Evolutionary conservation across 1,140 invertebrate genomes (phyloP), one percentile per base, ranked within the genome.

Genomic region (Medauroidea extradentata): DNA sequence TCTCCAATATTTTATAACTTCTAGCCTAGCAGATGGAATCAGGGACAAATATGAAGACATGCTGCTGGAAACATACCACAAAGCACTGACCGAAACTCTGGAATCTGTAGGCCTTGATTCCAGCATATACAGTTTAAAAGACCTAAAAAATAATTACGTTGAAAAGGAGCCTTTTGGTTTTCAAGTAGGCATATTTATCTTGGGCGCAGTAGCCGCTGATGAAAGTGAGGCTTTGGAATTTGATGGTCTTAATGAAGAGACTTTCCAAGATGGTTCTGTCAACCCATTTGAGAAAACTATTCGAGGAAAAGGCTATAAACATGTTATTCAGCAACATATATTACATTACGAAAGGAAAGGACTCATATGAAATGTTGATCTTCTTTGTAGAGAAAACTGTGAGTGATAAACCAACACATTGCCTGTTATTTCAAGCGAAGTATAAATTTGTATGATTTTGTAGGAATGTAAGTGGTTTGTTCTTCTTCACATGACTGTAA

Each of bases 1-100:
- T 64, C 53, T 86, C 4, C 65, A 80, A 0, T 85, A 85, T 51
- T 79, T 83, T 44, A 57, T 86, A 1, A 76, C 79, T n/a, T 79
- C 78, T 0, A 84, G 82, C 55, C 68, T 7, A 65, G 73, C 8
- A 5, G 65, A 69, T 8, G 61, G 71, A 0, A 67, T 80, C 0
- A 59, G 77, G 1, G n/a, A n/a, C n/a, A n/a, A n/a, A n/a, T n/a
- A n/a, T n/a, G n/a, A n/a, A n/a, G n/a, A n/a, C n/a, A n/a, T 71
- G 0, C 14, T 83, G 0, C 59, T 81, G 1, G 55, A 71, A 2
- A 78, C 79, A n/a, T 80, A 79, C 57, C 63, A 66, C 9, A 29
- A 63, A 3, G 64, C 64, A 0, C 62, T 81, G 2, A 42, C 61
- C 0, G 24, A 57, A 1, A 73, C 71, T 1, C 72, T 82, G 68